These are phyloP conservation scores for Colletes gigas DNA, from an alignment of 1,140 invertebrate species.

Conservation along the genomic window DNA sequence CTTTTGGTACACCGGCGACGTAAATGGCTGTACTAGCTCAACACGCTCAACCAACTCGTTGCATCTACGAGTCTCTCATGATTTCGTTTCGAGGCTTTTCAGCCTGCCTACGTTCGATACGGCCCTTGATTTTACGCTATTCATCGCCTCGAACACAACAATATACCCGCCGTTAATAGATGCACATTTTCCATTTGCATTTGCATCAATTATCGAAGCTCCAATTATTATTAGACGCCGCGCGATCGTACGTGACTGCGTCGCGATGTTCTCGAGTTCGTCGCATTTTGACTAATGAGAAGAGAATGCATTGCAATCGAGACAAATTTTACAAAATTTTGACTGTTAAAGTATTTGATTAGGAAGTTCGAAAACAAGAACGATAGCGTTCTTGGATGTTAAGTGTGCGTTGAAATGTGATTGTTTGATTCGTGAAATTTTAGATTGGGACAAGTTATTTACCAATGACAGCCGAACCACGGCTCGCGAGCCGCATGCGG, in stretches of 20 bases:
- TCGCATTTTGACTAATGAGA: no score
- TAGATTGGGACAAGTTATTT: no score
- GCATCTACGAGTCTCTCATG: constrained; percentile 37
- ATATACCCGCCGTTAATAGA: constrained; percentile 45
- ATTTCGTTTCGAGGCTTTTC: constrained; percentile 43
- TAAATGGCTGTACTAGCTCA: constrained; percentile 57
- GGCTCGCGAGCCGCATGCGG: no score
- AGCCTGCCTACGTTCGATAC: constrained; percentile 7
- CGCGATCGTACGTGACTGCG: constrained; percentile 29
- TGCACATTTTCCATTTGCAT: constrained; percentile 55
- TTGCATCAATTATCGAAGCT: constrained; percentile 57
- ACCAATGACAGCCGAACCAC: no score
- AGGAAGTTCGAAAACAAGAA: no score
- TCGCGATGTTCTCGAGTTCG: not conserved
- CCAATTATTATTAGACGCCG: constrained; percentile 46
- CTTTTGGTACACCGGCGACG: constrained; percentile 56
- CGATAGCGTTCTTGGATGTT: no score
- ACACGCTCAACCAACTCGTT: constrained; percentile 41
- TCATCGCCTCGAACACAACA: constrained; percentile 29
- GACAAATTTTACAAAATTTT: no score
- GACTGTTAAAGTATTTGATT: no score
- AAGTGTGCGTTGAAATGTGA: no score
- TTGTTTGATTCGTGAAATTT: no score
- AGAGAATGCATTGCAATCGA: no score
- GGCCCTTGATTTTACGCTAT: constrained; percentile 45